Base-by-base conservation (phyloP, 30 jellyfish, hydroid and myxozoan species). In the Aurelia sp. region DNA sequence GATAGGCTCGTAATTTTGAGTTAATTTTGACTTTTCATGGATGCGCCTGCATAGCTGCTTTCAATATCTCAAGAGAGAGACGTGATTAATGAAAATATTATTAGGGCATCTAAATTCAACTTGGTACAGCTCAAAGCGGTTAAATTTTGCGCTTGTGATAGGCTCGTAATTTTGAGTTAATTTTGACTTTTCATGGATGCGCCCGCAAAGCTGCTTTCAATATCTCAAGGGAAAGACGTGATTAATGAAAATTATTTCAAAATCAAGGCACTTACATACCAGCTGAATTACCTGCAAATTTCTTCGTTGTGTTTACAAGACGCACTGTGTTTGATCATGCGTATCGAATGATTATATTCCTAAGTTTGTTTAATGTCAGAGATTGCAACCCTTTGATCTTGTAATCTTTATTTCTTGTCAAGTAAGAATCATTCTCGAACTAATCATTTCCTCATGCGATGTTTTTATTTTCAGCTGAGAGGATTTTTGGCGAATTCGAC, bases 341-440 rank as follows among this genome's bases (percentile, higher is more conserved):
- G 81, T 31, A 19, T 13, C 20, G 50, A 17, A 21, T 50, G 5
- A 21, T 13, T 38, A 21, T 17, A 18, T 64, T 44, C 20, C 80
- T 31, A 24, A 50, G 17, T 17, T 33, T 27, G 16, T 27, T 69
- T 50, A 68, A 69, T 35, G 74, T 35, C 74, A 24, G 40, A 76
- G 76, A 58, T 27, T 76, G 71, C 65, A 47, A 80, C 44, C 90
- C 48, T 80, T 8, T 81, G 91, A 81, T 81, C 91, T 55, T 81
- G 20, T 66, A 81, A 68, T 81, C 91, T 55, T 71, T 30, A 41
- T 67, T 24, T 71, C 38, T 10, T 18, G 7, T 44, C 55, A 44
- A 21, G 19, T 55, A 17, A 52, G 55, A 15, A 74, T 8, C n/a
- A 64, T 72, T 40, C 47, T 53, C 22, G 11, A 70, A 70, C 51